phyloP scores from a whole-genome alignment of 1,140 invertebrate species.

The Xylocopa sonorina region DNA sequence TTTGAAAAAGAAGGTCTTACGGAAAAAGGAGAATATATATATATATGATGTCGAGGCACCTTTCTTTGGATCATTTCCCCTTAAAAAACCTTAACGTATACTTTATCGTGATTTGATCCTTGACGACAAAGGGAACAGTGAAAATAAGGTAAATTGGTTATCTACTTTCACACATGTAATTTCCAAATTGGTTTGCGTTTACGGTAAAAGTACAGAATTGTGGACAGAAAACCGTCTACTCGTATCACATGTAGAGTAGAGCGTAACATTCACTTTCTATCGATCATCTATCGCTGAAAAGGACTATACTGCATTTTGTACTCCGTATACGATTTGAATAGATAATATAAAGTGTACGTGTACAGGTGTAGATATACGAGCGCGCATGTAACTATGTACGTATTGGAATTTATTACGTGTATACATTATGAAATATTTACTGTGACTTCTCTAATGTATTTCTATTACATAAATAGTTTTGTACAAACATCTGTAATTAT shows the following conservation, averaged over 20 bases:
- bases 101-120: neutral
- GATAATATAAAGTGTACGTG: neutral
- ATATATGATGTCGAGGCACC: neutral
- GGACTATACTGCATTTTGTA: too few species aligned
- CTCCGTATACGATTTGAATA: too few species aligned
- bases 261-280: too few species aligned
- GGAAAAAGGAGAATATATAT: conserved; percentile 43
- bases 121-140: neutral
- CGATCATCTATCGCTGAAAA: too few species aligned
- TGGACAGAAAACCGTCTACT: too few species aligned
- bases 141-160: neutral
- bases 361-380: too few species aligned
- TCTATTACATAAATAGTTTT: conserved; percentile 17
- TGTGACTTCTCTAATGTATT: conserved; percentile 19
- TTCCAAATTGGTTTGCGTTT: neutral
- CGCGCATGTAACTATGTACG: neutral
- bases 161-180: neutral
- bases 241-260: too few species aligned
- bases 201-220: too few species aligned
- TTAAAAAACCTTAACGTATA: conserved; percentile 6
- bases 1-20: too few species aligned
- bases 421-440: conserved; percentile 27
- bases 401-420: neutral
- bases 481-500: conserved; percentile 11
- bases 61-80: neutral